Base-by-base conservation (phyloP, 2,113 vertebrate species). In the Hylia prasina region DNA sequence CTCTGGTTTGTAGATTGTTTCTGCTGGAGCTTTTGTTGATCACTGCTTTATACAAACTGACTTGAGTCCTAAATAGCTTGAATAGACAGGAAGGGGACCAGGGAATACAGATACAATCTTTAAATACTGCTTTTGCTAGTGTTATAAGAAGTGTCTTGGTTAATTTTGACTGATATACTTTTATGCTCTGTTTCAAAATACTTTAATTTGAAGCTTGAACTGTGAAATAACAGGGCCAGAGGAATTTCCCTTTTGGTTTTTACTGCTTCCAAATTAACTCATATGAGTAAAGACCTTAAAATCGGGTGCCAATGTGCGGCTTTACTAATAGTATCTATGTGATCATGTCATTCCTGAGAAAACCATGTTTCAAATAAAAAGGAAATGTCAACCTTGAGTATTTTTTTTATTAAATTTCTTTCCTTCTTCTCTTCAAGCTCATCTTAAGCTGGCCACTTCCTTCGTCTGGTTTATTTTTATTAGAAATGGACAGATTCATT, bases 401-500 rank as follows among this genome's bases (percentile, higher is more conserved):
- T 77, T 97, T 98, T 95, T 96, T 94, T 96, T 89, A 96, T 97
- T 97, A 97, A 97, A 81, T 89, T 82, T 45, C 39, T 90, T 95
- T 88, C 91, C 54, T 84, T 93, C 82, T 95, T 86, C 80, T 94
- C 94, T 94, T 95, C 31, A 75, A 78, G 82, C 91, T 93, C 82
- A 82, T 92, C 87, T 92, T 93, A 90, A 98, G 98, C 98, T 98
- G 98, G 98, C 98, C 98, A 98, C 98, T 99, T 99, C 98, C 98
- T 99, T 97, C 97, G 95, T 97, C 95, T 95, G 97, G 98, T 99
- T 99, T 99, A 98, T 99, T 99, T 99, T 98, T 98, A 98, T 99
- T 99, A 98, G 98, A 98, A 98, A 98, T 98, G 98, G 98, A 96
- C 97, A 97, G 98, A 98, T 98, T 98, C 97, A 97, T 98, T 98